Conservation (phyloP, 2,797 vertebrate genomes). For the Sternarchorhynchus goeldii region DNA sequence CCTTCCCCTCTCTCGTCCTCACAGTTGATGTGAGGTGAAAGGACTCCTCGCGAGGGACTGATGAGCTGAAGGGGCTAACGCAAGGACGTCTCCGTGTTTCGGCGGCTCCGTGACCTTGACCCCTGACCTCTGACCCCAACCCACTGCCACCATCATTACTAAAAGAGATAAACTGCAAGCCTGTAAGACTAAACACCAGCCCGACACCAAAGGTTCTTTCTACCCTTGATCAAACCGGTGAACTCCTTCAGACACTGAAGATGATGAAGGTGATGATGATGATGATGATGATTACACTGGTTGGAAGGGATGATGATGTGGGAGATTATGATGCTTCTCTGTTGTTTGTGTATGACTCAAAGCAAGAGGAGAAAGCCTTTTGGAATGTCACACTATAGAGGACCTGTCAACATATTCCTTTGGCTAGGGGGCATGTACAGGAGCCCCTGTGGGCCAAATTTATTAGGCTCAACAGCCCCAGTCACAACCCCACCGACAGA, state of each 20-base stretch:
- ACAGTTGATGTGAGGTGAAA: slow-evolving; percentile 96
- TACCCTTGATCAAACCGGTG: slow-evolving; percentile 74
- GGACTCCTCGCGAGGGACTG: slow-evolving; percentile 77
- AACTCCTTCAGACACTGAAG: slow-evolving; percentile 71
- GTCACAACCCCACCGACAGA: background rate
- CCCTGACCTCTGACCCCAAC: slow-evolving; percentile 41
- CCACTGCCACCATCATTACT: slow-evolving; percentile 39
- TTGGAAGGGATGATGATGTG: slow-evolving; percentile 74
- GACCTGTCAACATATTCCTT: slow-evolving; percentile 13
- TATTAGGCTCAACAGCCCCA: slow-evolving; percentile 7
- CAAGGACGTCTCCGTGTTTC: slow-evolving; percentile 63
- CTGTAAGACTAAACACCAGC: slow-evolving; percentile 71
- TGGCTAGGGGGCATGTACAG: slow-evolving; percentile 15
- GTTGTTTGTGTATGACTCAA: slow-evolving; percentile 62
- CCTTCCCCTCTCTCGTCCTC: slow-evolving; percentile 56
- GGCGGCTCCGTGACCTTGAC: slow-evolving; percentile 78
- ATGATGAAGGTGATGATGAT: slow-evolving; percentile 53
- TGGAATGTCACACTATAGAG: slow-evolving; percentile 46
- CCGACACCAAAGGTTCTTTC: slow-evolving; percentile 86
- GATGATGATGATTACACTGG: slow-evolving; percentile 53
- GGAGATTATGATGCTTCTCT: slow-evolving; percentile 77
- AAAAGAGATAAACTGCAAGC: slow-evolving; percentile 56
- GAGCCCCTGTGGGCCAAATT: slow-evolving; percentile 50
- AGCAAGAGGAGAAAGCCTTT: slow-evolving; percentile 47
- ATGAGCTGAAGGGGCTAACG: slow-evolving; percentile 77